phyloP scores from a whole-genome alignment of 2,888 invertebrate genomes.

The Drosophila pseudotalamancana region DNA sequence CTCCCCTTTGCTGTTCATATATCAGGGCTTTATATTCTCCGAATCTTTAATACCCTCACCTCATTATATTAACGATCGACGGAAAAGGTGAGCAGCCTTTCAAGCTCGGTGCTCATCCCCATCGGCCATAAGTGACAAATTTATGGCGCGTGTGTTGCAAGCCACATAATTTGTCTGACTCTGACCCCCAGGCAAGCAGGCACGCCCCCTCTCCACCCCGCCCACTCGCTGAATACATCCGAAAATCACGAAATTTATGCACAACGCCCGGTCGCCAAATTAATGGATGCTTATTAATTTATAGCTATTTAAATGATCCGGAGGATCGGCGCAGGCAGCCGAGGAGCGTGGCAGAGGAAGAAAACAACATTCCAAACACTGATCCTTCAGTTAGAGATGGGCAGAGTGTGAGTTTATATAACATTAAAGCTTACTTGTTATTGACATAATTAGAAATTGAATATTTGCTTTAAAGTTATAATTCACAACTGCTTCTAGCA shows the following conservation, averaged over 20 bases:
- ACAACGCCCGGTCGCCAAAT: conserved; percentile 75
- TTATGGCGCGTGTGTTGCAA: conserved; percentile 78
- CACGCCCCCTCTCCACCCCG: not conserved
- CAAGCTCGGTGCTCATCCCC: conserved; percentile 8
- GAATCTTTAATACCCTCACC: conserved; percentile 38
- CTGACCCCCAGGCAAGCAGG: conserved; percentile 47
- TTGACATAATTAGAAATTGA: too few species aligned
- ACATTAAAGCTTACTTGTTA: not conserved
- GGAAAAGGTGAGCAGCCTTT: conserved; percentile 49
- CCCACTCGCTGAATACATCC: conserved; percentile 30
- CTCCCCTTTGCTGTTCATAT: conserved; percentile 22
- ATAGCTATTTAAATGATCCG: conserved; percentile 77
- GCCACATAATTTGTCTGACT: conserved; percentile 76
- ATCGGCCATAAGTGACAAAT: conserved; percentile 71
- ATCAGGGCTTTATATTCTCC: conserved; percentile 20
- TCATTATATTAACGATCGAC: conserved; percentile 43
- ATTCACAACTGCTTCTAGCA: not conserved
- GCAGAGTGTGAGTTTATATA: not conserved
- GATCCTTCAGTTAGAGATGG: conserved; percentile 34
- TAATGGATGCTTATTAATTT: conserved; percentile 79
- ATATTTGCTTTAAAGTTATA: too few species aligned
- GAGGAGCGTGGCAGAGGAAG: not conserved
- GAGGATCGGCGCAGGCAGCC: conserved; percentile 41
- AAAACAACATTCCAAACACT: conserved; percentile 68
- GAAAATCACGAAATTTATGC: conserved; percentile 72